Percentiles rank a stretch among this genome's conserved stretches.
Evolutionary conservation across 1,140 invertebrate species (phyloP).

Genomic region (Macrosteles quadrilineatus): DNA sequence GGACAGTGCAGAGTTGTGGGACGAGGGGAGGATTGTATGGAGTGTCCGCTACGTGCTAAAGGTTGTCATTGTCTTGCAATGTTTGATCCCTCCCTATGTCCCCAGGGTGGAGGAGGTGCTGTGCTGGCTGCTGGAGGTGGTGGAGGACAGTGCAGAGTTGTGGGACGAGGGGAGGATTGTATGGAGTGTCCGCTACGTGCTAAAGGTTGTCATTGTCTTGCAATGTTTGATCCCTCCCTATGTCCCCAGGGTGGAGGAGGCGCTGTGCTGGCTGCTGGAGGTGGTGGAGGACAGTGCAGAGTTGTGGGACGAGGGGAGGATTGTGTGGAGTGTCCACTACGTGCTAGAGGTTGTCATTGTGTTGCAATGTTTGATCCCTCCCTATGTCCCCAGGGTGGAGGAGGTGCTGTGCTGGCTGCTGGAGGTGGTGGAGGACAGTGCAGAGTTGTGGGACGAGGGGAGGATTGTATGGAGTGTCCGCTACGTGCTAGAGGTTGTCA

Average conservation of each 20-base stretch:
- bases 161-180: constrained; percentile 78
- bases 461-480: constrained; percentile 78
- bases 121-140: constrained; percentile 87
- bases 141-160: constrained; percentile 71
- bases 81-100: no score
- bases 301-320: constrained; percentile 73
- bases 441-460: constrained; percentile 74
- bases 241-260: constrained; percentile 74
- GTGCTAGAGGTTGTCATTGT: constrained; percentile 23
- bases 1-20: constrained; percentile 69
- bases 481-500: constrained; percentile 52
- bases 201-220: no score
- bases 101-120: constrained; percentile 80
- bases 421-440: constrained; percentile 80
- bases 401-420: constrained; percentile 90
- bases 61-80: no score
- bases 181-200: constrained; percentile 70
- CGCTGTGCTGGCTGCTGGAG: constrained; percentile 89
- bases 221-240: no score
- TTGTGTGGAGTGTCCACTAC: constrained; percentile 78
- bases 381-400: constrained; percentile 61
- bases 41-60: constrained; percentile 61
- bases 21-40: constrained; percentile 80
- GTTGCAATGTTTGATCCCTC: no score
- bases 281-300: constrained; percentile 76